Evolutionary conservation across 2,888 invertebrate genomes (phyloP).

Genomic region (Deilephila elpenor): DNA sequence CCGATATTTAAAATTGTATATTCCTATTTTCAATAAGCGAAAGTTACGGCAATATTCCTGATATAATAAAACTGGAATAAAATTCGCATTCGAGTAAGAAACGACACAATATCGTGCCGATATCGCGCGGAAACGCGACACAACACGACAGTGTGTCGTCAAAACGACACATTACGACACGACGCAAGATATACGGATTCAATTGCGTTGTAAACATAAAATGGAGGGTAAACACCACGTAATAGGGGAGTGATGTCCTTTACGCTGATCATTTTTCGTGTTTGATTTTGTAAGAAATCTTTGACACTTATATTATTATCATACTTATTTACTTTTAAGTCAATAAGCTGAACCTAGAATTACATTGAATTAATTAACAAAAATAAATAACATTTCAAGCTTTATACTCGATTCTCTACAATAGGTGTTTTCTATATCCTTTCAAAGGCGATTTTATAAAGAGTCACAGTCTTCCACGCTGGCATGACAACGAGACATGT

Average conservation of each 20-base stretch:
- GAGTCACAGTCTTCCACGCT: too few species aligned
- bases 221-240: conserved; percentile 3
- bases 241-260: not conserved
- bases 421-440: too few species aligned
- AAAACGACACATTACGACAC: conserved; percentile 8
- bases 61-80: conserved; percentile 29
- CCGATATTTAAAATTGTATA: too few species aligned
- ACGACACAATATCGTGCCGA: conserved; percentile 18
- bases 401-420: too few species aligned
- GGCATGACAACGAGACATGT: too few species aligned
- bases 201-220: conserved; percentile 12
- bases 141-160: not conserved
- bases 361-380: too few species aligned
- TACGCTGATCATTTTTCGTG: not conserved
- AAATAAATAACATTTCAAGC: too few species aligned
- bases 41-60: not conserved
- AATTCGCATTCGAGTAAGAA: conserved; percentile 30
- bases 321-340: too few species aligned
- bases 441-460: too few species aligned
- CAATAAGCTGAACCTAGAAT: too few species aligned
- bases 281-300: too few species aligned
- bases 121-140: conserved; percentile 11
- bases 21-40: not conserved
- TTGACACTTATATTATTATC: too few species aligned
- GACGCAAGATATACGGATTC: not conserved